Base-by-base conservation (phyloP, 2,113 vertebrate genomes). In the Candoia aspera region DNA sequence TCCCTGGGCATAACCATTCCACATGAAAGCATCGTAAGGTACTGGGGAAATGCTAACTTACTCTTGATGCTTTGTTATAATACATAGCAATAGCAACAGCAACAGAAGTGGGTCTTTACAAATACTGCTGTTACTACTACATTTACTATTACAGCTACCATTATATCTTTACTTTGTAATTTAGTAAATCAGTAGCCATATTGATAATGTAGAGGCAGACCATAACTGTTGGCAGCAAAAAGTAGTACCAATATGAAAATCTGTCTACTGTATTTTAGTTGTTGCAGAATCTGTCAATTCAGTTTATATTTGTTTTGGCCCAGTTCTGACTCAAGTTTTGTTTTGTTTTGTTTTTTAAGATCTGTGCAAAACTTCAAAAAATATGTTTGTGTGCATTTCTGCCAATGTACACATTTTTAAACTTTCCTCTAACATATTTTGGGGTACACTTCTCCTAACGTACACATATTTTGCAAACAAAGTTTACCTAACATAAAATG, bases 1-100 rank as follows among this genome's bases (percentile, higher is more conserved):
- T 93, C 88, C 53, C 53, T 0, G 0, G 23, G 23, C 37, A 46
- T 79, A 42, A 53, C 0, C 2, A 88, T 49, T 21, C n/a, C 86
- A 4, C 6, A 21, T 92, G 73, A 85, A 46, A 26, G 49, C 11
- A 42, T 37, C 59, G 2, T 0, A 1, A 62, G 84, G 88, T 87
- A 26, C 55, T 92, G 23, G 2, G 57, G 53, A 79, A 90, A 8
- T 1, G 9, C 23, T 83, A 54, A 90, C 49, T 60, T 37, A 24
- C 24, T 57, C 5, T 33, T 58, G 23, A 13, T 58, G 68, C 33
- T 90, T 90, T 55, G 59, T 5, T 19, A 21, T 21, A 64, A 24
- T 0, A 0, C 0, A 0, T 0, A 2, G 73, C 87, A 93, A 55
- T 84, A 84, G 8, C 17, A 79, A 6, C 26, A 33, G 62, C 17